phyloP scores from a whole-genome alignment of 2,113 vertebrate species.

The Bothrops jararaca region DNA sequence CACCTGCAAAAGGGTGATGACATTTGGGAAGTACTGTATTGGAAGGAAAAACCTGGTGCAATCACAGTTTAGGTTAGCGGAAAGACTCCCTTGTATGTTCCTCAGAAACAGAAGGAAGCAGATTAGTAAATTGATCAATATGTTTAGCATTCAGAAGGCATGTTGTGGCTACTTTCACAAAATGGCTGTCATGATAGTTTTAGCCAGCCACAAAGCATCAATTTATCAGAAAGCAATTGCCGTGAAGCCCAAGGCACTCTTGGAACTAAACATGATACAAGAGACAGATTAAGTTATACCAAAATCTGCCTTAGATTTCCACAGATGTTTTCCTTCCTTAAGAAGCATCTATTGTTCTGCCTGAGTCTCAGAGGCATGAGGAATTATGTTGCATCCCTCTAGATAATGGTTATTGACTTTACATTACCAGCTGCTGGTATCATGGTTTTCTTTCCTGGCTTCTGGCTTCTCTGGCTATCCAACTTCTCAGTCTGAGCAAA shows the following conservation, averaged over 20 bases:
- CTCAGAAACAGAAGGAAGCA: neutral
- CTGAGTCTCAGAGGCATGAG: neutral
- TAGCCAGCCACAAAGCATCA: neutral
- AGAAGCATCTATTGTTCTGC: neutral
- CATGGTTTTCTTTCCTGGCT: neutral
- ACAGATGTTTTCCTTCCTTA: neutral
- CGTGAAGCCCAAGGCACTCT: neutral
- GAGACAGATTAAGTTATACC: neutral
- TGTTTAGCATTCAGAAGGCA: neutral
- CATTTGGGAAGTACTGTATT: neutral
- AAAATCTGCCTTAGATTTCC: neutral
- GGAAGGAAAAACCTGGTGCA: neutral
- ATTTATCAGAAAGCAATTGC: neutral
- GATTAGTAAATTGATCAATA: neutral
- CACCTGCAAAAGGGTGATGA: neutral
- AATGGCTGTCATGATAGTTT: neutral
- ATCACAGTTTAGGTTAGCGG: neutral
- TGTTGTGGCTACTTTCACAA: neutral
- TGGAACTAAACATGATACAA: neutral
- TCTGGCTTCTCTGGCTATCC: neutral
- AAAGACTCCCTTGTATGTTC: neutral
- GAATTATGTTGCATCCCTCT: neutral
- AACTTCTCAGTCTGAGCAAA: neutral
- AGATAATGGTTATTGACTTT: neutral
- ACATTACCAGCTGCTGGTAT: neutral